Base-by-base conservation (phyloP, 2,797 vertebrate species). In the Lerista edwardsae region DNA sequence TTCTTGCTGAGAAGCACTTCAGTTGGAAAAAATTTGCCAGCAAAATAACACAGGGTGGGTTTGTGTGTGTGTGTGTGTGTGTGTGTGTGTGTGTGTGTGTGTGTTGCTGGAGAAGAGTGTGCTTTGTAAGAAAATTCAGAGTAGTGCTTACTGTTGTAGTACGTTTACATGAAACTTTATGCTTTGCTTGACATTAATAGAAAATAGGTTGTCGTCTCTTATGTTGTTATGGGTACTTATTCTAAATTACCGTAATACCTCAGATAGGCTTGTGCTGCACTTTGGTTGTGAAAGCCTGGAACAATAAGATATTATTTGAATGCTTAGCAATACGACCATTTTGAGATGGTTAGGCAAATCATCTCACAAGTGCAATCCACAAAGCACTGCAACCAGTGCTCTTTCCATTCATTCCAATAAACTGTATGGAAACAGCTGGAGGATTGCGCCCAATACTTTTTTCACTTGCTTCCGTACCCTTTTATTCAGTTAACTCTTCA, bases 1-100 rank as follows among this genome's bases (percentile, higher is more conserved):
- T 84, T 91, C 72, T 77, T 81, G 1, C 89, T 77, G 74, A 86
- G 39, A 82, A 91, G 79, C 87, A 88, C 90, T 87, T 92, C 94
- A 92, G 87, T 79, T 79, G 91, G 83, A 91, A 89, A 74, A 82
- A 84, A 90, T 93, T 92, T 59, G 69, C 4, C 0, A 75, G 61
- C 79, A 89, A 92, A 91, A 91, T 75, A 89, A 62, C 1, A 64
- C 77, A 83, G 27, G 12, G 27, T 0, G 39, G 39, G 61, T 4
- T 44, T 34, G 41, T 73, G 8, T 39, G 84, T 91, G 80, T 61
- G 23, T 61, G 84, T 91, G 80, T 61, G 23, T 61, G 27, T 0
- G 39, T n/a, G 61, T 4, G n/a, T 34, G 41, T 73, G 8, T 39
- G 84, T 91, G 80, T 61, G 23, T 61, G n/a, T 84, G 25, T 55